phyloP scores from a whole-genome alignment of 37 sponge, comb jelly and placozoan genomes.

The Chondrilla cf. caribensis region DNA sequence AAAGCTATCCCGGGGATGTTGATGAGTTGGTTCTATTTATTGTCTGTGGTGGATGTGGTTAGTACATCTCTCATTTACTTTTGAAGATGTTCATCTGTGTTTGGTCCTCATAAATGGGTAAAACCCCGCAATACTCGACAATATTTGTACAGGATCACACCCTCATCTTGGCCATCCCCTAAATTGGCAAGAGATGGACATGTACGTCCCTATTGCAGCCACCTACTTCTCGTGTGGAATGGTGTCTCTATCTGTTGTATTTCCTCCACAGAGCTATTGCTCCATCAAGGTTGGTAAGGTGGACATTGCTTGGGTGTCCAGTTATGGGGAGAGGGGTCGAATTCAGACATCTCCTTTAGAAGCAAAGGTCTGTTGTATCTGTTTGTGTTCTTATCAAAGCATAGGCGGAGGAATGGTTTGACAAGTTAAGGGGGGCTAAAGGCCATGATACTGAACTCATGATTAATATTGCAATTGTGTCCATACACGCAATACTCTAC shows the following conservation, averaged over 20 bases:
- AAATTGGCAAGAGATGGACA: conserved; percentile 31
- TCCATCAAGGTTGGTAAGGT: conserved; percentile 68
- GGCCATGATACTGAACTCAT: too few relatives aligned
- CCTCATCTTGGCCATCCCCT: conserved; percentile 7
- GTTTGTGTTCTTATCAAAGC: too few relatives aligned
- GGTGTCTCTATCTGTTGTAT: background rate
- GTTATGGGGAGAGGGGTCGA: conserved; percentile 82
- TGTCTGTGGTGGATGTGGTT: too few relatives aligned
- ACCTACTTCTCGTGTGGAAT: background rate
- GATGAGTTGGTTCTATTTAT: background rate
- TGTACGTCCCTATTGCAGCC: too few relatives aligned
- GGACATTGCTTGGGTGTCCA: conserved; percentile 82
- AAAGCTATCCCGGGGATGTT: background rate
- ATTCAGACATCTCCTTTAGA: conserved; percentile 79
- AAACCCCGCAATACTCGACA: conserved; percentile 65
- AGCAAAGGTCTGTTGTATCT: background rate
- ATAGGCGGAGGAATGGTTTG: too few relatives aligned
- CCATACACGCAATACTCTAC: too few relatives aligned
- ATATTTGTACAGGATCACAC: conserved; percentile 70
- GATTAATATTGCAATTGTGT: too few relatives aligned
- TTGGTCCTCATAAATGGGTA: conserved; percentile 53
- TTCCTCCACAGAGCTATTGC: background rate
- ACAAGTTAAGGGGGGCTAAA: too few relatives aligned
- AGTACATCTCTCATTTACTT: too few relatives aligned
- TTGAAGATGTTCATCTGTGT: conserved; percentile 36